Evolutionary conservation across 53 echinoderm and acorn worm genomes (phyloP).

Genomic region (Echinarachnius parma): DNA sequence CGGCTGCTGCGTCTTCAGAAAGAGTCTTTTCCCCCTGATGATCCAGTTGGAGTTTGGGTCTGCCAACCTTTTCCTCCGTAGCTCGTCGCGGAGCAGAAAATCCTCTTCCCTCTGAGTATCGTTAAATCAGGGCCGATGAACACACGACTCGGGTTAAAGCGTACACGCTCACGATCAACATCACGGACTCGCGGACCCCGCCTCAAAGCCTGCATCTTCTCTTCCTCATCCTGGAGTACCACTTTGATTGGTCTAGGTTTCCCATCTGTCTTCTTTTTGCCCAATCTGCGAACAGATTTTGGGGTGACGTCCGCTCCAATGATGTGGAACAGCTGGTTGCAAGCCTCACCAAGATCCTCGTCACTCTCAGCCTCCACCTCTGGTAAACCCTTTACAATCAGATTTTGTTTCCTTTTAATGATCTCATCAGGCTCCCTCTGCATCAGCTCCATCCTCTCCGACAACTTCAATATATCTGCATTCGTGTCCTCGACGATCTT

Average conservation of each 20-base stretch:
- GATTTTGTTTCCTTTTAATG: slow-evolving; percentile 20
- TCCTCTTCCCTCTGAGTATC: neutral
- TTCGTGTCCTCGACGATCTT: slow-evolving; percentile 5
- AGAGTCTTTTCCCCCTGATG: neutral
- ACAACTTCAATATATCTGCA: slow-evolving; percentile 7
- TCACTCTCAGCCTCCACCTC: neutral
- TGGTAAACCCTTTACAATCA: slow-evolving; percentile 6
- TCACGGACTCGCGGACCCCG: too few relatives aligned
- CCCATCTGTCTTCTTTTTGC: too few relatives aligned
- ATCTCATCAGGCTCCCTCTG: slow-evolving; percentile 19
- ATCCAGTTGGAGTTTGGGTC: slow-evolving; percentile 15
- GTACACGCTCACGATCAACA: neutral
- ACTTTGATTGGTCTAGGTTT: too few relatives aligned
- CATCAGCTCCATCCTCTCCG: slow-evolving; percentile 7
- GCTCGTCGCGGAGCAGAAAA: neutral
- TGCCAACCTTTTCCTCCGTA: neutral
- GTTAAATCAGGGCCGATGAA: neutral
- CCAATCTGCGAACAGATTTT: too few relatives aligned
- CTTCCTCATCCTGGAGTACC: too few relatives aligned
- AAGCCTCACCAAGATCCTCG: neutral
- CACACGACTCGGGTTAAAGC: neutral
- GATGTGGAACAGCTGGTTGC: neutral
- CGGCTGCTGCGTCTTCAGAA: neutral
- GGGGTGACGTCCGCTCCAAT: neutral
- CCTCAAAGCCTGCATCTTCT: too few relatives aligned